Percentiles rank a stretch among this genome's conserved stretches.
Evolutionary conservation across 1,140 invertebrate genomes (phyloP).

Genomic region (Acyrthosiphon pisum): DNA sequence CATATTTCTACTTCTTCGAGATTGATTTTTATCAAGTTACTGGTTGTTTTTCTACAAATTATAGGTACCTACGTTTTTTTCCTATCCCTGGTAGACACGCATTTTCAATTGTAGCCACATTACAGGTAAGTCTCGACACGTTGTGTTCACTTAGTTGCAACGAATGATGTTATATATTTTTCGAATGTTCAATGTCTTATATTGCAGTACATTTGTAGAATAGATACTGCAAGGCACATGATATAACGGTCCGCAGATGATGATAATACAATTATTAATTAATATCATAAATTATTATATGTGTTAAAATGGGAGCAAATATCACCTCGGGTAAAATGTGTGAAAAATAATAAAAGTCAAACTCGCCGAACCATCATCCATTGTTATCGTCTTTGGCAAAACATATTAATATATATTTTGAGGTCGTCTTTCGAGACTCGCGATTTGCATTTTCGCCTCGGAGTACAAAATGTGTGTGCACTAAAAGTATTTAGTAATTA

Average conservation of each 20-base stretch:
- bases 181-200: not conserved
- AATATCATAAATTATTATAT: not conserved
- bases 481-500: not conserved
- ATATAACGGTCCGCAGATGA: not conserved
- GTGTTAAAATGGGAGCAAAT: not conserved
- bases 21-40: not conserved
- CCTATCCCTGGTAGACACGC: not conserved
- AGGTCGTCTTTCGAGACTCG: not conserved
- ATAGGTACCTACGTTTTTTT: not conserved
- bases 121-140: not conserved
- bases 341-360: not conserved
- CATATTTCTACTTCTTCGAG: not conserved
- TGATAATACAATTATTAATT: slow-evolving; percentile 14
- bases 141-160: not conserved
- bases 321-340: not conserved
- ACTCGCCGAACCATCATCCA: not conserved
- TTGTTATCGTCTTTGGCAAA: slow-evolving; percentile 15
- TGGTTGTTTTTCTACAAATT: not conserved
- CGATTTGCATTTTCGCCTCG: not conserved
- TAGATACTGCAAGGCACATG: not conserved
- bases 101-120: not conserved
- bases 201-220: not conserved
- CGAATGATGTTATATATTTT: not conserved
- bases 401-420: not conserved
- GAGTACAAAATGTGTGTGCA: not conserved